phyloP scores from a whole-genome alignment of 2,888 invertebrate genomes.

The Epirrita christyi region DNA sequence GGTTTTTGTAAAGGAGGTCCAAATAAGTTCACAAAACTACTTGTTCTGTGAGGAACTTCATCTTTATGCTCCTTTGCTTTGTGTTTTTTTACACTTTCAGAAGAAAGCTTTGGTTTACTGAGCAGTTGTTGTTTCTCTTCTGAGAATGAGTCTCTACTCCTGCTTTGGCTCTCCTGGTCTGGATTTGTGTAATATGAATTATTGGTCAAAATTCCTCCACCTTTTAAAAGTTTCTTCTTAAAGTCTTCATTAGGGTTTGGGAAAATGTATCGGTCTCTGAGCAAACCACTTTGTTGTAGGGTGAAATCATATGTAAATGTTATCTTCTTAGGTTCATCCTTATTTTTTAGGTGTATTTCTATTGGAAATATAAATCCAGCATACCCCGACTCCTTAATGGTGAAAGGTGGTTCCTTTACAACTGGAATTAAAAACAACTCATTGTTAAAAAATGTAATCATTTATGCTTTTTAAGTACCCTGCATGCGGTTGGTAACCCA shows the following conservation, averaged over 20 bases:
- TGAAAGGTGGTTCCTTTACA: slow-evolving; percentile 95
- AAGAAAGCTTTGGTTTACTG: slow-evolving; percentile 89
- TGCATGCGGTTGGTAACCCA: too few relatives aligned
- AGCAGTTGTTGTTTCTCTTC: slow-evolving; percentile 86
- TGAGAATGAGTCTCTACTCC: slow-evolving; percentile 83
- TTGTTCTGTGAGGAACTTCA: slow-evolving; percentile 83
- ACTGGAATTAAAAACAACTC: slow-evolving; percentile 83
- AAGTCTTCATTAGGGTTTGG: slow-evolving; percentile 95
- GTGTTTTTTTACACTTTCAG: slow-evolving; percentile 85
- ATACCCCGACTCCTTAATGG: slow-evolving; percentile 97
- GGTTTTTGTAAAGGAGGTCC: slow-evolving; percentile 93
- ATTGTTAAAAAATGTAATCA: not conserved
- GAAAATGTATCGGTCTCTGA: slow-evolving; percentile 94
- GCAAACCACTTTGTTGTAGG: slow-evolving; percentile 90
- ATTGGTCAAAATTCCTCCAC: slow-evolving; percentile 88
- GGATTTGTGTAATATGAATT: slow-evolving; percentile 77
- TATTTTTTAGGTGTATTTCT: slow-evolving; percentile 94
- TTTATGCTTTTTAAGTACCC: too few relatives aligned
- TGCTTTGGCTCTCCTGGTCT: slow-evolving; percentile 84
- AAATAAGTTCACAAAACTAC: slow-evolving; percentile 92
- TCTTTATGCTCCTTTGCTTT: slow-evolving; percentile 84
- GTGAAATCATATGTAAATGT: slow-evolving; percentile 93
- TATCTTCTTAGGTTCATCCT: slow-evolving; percentile 95
- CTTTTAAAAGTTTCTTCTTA: slow-evolving; percentile 92
- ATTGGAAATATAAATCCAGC: slow-evolving; percentile 96